phyloP scores from a whole-genome alignment of 1,140 invertebrate species.

The Tetranychus cinnabarinus region DNA sequence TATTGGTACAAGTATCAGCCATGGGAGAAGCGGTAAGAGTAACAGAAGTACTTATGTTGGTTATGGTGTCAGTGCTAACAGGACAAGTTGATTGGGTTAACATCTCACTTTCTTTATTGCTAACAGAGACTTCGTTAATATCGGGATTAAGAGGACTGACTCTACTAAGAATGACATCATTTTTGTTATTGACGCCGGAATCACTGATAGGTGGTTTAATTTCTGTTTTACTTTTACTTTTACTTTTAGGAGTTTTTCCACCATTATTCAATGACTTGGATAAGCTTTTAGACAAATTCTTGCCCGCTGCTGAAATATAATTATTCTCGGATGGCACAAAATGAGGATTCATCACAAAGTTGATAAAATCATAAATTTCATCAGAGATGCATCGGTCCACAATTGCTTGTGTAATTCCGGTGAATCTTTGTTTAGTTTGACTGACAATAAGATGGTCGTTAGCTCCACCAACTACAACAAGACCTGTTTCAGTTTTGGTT shows the following conservation, averaged over 20 bases:
- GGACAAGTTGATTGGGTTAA: no score
- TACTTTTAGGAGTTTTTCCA: neutral
- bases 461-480: slow-evolving; percentile 55
- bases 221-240: neutral
- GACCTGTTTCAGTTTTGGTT: slow-evolving; percentile 38
- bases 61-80: neutral
- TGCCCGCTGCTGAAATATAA: neutral
- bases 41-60: neutral
- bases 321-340: neutral
- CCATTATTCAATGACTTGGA: neutral
- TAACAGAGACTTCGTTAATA: no score
- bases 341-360: neutral
- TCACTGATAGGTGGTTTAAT: neutral
- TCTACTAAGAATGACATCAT: neutral
- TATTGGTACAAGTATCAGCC: neutral
- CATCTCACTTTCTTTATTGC: no score
- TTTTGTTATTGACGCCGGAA: neutral
- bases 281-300: neutral
- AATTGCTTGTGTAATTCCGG: slow-evolving; percentile 53
- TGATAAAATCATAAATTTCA: slow-evolving; percentile 13
- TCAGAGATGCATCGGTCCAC: slow-evolving; percentile 43
- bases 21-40: neutral
- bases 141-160: neutral
- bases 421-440: slow-evolving; percentile 38
- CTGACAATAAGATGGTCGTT: slow-evolving; percentile 48